Evolutionary conservation across 2,888 invertebrate genomes (phyloP).

Genomic region (Balanococcus diminutus): DNA sequence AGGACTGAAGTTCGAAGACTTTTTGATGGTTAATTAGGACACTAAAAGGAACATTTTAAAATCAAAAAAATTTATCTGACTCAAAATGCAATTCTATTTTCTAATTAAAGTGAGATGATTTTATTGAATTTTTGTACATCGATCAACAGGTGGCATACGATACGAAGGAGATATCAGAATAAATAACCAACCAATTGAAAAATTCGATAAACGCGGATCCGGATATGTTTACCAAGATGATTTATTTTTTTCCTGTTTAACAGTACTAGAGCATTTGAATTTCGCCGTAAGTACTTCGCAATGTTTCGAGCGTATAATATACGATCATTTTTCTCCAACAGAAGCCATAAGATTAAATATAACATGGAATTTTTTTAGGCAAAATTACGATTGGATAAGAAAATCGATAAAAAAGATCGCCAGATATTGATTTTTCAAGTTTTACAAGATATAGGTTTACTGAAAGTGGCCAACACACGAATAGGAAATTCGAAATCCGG

Average conservation of each 20-base stretch:
- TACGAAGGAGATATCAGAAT: slow-evolving; percentile 42
- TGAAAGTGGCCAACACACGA: slow-evolving; percentile 72
- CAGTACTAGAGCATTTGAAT: slow-evolving; percentile 83
- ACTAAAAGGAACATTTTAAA: too few species aligned
- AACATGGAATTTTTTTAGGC: slow-evolving; percentile 67
- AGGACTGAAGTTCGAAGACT: too few species aligned
- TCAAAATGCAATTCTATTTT: too few species aligned
- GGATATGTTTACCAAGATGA: slow-evolving; percentile 94
- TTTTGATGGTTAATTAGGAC: too few species aligned
- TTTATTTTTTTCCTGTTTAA: slow-evolving; percentile 82
- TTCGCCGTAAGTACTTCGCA: slow-evolving; percentile 74
- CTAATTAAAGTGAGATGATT: too few species aligned
- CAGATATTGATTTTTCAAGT: slow-evolving; percentile 75
- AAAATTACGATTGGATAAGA: slow-evolving; percentile 76
- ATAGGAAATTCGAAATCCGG: slow-evolving; percentile 70
- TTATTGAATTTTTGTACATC: background rate
- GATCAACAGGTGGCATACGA: background rate
- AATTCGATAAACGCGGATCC: slow-evolving; percentile 79
- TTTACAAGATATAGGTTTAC: slow-evolving; percentile 67
- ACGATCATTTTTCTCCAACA: too few species aligned
- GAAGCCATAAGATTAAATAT: too few species aligned
- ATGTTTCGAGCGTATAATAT: background rate
- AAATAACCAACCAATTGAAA: slow-evolving; percentile 58
- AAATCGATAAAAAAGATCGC: slow-evolving; percentile 67
- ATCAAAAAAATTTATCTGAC: too few species aligned